These are phyloP conservation scores for Uropetala carovei DNA, from an alignment of 2,888 invertebrate genomes.

Conservation along the genomic window DNA sequence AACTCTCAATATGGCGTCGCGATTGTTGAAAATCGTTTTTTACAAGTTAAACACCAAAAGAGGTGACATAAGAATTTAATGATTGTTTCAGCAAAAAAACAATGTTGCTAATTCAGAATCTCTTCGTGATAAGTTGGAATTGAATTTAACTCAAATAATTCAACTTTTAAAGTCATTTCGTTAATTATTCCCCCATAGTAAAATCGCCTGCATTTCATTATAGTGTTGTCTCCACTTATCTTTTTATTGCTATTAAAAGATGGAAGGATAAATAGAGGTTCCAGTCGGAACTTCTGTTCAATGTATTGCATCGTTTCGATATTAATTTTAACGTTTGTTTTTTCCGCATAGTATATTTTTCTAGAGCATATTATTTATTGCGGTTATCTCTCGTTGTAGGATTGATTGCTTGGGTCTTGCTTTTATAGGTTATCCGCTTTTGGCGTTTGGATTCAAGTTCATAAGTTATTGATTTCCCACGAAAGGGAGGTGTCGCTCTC, in stretches of 20 bases:
- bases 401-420: not conserved
- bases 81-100: not conserved
- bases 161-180: not conserved
- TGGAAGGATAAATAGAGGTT: no score
- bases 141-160: not conserved
- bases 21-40: not conserved
- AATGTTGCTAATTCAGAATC: not conserved
- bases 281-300: no score
- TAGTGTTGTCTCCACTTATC: not conserved
- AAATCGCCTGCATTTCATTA: not conserved
- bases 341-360: not conserved
- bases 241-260: no score
- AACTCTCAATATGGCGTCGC: slow-evolving; percentile 26
- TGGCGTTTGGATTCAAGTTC: slow-evolving; percentile 54
- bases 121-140: not conserved
- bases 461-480: slow-evolving; percentile 55
- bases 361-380: not conserved
- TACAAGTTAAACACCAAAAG: no score
- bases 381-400: not conserved
- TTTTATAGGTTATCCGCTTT: not conserved
- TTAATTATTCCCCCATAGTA: not conserved
- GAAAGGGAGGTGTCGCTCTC: not conserved
- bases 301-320: no score
- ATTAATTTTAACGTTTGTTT: no score
- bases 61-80: not conserved